These are phyloP conservation scores for Manis pentadactyla DNA, from an alignment of 2,797 vertebrate genomes.

Conservation along the genomic window DNA sequence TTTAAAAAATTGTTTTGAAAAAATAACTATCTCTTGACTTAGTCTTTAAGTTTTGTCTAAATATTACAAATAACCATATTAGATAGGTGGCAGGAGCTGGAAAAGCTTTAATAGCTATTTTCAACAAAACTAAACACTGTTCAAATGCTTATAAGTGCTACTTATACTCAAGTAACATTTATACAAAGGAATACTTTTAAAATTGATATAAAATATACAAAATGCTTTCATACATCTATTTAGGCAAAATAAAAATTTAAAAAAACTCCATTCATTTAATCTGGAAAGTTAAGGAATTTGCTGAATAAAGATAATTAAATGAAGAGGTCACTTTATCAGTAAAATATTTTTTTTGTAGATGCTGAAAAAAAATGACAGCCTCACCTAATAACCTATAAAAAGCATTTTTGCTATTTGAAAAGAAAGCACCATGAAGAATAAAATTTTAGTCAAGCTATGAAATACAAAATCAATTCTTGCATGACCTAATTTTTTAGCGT, in stretches of 20 bases:
- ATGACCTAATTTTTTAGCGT: neutral
- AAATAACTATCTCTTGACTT: neutral
- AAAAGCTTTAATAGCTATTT: neutral
- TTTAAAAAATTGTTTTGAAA: neutral
- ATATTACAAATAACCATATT: neutral
- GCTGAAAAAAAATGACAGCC: neutral
- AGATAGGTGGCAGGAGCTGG: neutral
- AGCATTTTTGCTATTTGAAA: neutral
- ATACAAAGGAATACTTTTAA: neutral
- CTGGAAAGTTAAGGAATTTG: neutral
- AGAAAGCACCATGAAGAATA: neutral
- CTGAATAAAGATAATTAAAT: neutral
- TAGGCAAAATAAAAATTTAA: neutral
- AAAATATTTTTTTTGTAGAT: neutral
- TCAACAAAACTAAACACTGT: neutral
- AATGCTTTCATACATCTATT: neutral
- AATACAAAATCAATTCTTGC: neutral
- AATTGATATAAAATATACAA: neutral
- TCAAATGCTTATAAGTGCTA: neutral
- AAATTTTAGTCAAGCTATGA: neutral
- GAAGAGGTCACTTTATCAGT: neutral
- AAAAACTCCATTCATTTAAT: neutral
- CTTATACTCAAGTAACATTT: neutral
- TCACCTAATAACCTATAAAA: neutral
- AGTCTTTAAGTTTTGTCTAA: neutral